Percentiles rank a stretch among this genome's conserved stretches.
Evolutionary conservation across 2,888 invertebrate species (phyloP).

Genomic region (Pyrocoelia pectoralis): DNA sequence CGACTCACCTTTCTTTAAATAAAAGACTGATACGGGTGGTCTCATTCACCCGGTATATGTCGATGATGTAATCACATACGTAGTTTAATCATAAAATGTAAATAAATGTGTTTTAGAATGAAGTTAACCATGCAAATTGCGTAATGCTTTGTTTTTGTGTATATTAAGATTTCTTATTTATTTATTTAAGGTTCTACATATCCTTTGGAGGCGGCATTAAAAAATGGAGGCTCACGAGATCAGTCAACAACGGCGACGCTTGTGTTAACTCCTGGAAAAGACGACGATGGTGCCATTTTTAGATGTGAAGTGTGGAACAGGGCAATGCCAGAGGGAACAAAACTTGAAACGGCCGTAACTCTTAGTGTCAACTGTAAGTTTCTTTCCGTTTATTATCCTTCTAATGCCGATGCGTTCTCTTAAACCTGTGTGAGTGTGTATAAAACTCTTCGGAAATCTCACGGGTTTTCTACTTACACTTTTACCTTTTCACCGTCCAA

Average conservation of each 20-base stretch:
- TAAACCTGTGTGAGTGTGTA: background rate
- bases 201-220: constrained; percentile 74
- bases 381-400: constrained; percentile 35
- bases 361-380: constrained; percentile 91
- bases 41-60: no score
- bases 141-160: no score
- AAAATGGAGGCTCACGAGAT: constrained; percentile 75
- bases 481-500: background rate
- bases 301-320: constrained; percentile 90
- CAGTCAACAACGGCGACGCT: constrained; percentile 80
- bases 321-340: constrained; percentile 83
- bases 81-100: no score
- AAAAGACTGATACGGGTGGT: no score
- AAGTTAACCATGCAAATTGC: no score
- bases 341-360: constrained; percentile 79
- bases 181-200: constrained; percentile 67
- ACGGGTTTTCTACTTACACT: background rate
- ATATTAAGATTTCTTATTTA: background rate
- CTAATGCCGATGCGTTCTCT: constrained; percentile 10
- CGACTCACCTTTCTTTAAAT: no score
- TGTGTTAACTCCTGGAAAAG: constrained; percentile 77
- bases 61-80: no score
- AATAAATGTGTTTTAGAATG: no score
- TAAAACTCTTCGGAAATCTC: background rate
- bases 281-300: constrained; percentile 85